Evolutionary conservation across 2,113 vertebrate species (phyloP).

Genomic region (Cranoglanis bouderius): DNA sequence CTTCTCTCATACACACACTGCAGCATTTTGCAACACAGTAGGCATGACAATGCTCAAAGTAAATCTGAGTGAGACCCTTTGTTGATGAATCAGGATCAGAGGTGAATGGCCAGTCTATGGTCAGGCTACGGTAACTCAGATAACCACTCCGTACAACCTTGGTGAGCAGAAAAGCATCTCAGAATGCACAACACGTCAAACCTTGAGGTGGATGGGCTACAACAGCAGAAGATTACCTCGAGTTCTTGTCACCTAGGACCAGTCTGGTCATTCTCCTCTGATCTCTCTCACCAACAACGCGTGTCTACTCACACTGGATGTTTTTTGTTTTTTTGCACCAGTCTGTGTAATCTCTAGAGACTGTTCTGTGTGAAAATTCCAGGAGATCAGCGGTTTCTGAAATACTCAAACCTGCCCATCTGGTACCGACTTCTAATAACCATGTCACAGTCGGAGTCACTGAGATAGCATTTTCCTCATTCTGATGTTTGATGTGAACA

Average conservation of each 20-base stretch:
- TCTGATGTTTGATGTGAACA: not conserved
- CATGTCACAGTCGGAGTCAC: not conserved
- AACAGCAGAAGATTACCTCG: not conserved
- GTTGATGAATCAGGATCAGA: not conserved
- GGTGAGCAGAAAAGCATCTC: not conserved
- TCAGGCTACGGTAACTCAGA: not conserved
- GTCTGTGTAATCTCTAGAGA: too few species aligned
- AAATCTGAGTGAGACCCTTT: not conserved
- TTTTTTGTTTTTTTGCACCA: not conserved
- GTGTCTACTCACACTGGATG: not conserved
- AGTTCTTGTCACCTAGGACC: not conserved
- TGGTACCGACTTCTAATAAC: not conserved
- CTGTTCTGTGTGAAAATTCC: not conserved
- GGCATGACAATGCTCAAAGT: not conserved
- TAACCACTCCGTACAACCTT: not conserved
- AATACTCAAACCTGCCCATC: not conserved
- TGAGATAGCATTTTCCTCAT: not conserved
- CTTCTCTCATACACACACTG: not conserved
- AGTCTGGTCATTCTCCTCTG: not conserved
- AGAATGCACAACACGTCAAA: not conserved
- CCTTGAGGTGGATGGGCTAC: not conserved
- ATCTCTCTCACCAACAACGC: not conserved
- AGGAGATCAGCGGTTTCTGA: not conserved
- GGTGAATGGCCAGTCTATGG: not conserved
- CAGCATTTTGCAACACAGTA: not conserved